Base-by-base conservation (phyloP, 2,797 vertebrate species). In the Crenuchus spilurus region DNA sequence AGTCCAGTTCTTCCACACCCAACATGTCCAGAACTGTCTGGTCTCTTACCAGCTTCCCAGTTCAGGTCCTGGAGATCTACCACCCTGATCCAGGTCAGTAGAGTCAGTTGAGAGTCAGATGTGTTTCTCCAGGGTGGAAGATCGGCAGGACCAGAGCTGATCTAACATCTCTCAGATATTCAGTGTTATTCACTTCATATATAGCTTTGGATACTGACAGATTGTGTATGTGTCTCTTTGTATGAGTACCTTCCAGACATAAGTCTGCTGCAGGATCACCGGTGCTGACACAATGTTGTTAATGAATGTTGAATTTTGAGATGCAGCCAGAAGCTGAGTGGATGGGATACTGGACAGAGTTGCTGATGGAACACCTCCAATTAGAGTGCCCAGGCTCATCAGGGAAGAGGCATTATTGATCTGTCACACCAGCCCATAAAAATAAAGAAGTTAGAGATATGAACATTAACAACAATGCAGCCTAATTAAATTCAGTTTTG, bases 331-430 rank as follows among this genome's bases (percentile, higher is more conserved):
- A 0, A 90, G 79, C 51, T 84, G 62, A 37, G 80, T 63, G 4
- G 88, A 31, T 6, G 77, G 0, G 31, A 86, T 77, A 2, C n/a
- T 72, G 20, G 55, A 33, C 1, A 91, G 68, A n/a, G 11, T 57
- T 6, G 30, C 2, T 16, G 88, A 79, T 6, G 85, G 73, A 82
- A 90, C 20, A 4, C 90, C 91, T 39, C 10, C 39, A 31, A 91
- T 16, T 2, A 92, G 84, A 0, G 85, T 75, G 33, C 91, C 89
- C 0, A 92, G 80, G 10, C 87, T 84, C 31, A 72, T n/a, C 72
- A 91, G 67, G 31, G 80, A 67, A 10, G 80, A 14, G 30, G 37
- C 37, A 1, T 3, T 84, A 77, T 76, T 80, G 49, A 90, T 74
- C 91, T 91, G 78, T 48, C 22, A 66, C 6, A 71, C 44, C 42